phyloP scores from a whole-genome alignment of 2,113 vertebrate species.

The Miniopterus natalensis region DNA sequence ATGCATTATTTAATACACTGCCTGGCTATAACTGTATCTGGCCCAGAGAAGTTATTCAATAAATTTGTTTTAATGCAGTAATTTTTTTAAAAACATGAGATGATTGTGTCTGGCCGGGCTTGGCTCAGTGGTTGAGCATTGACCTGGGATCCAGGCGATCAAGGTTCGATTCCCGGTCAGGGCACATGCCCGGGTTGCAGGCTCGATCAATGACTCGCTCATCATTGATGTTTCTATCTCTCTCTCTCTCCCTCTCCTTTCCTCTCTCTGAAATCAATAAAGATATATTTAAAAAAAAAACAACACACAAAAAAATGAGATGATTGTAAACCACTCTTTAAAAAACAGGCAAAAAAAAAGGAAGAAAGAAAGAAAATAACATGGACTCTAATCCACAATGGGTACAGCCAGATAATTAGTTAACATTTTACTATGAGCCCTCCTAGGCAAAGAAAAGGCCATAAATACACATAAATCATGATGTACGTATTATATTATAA shows the following conservation, averaged over 20 bases:
- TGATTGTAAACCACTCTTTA: conserved; percentile 2
- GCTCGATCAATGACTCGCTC: no score
- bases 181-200: no score
- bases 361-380: background rate
- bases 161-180: no score
- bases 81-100: background rate
- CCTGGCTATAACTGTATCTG: background rate
- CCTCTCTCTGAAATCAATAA: no score
- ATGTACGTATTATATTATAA: background rate
- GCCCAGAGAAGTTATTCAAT: background rate
- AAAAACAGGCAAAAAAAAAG: background rate
- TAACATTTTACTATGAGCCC: background rate
- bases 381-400: background rate
- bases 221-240: no score
- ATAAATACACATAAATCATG: background rate
- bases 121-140: no score
- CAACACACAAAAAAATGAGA: background rate
- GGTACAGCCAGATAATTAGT: background rate
- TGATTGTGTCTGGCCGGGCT: no score
- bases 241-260: no score
- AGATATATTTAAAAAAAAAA: no score
- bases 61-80: background rate
- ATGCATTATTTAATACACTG: background rate
- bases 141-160: no score
- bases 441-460: background rate